Conservation (phyloP, 2,113 vertebrate species). For the Dasypus novemcinctus region DNA sequence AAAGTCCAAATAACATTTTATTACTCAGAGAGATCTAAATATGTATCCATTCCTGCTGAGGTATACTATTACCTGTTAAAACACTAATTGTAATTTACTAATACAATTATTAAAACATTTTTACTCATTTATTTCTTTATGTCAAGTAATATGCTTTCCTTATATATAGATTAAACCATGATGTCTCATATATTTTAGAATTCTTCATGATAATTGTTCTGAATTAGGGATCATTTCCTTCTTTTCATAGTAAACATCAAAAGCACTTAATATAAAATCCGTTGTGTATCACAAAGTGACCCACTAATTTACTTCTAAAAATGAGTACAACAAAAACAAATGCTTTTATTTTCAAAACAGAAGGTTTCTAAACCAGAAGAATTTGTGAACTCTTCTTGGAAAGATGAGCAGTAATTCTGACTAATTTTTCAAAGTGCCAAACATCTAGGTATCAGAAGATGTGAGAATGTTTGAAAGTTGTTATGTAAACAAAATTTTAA, state of each 20-base stretch:
- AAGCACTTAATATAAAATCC: conserved; percentile 13
- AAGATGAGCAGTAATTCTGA: background rate
- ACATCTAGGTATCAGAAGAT: background rate
- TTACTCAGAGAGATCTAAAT: conserved; percentile 17
- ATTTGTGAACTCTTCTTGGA: background rate
- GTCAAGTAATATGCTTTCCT: background rate
- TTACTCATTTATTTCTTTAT: conserved; percentile 9
- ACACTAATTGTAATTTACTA: background rate
- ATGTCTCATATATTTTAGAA: conserved; percentile 22
- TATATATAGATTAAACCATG: background rate
- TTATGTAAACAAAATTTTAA: background rate
- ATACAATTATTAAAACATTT: conserved; percentile 1
- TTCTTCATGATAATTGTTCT: background rate
- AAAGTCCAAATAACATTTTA: background rate
- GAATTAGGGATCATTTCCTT: background rate
- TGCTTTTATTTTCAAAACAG: background rate
- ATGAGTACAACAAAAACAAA: background rate
- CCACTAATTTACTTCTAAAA: background rate
- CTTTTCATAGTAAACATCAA: background rate
- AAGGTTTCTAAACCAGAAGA: background rate
- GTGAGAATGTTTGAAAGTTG: background rate
- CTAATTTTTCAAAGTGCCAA: background rate
- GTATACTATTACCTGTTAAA: background rate
- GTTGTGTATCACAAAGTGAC: background rate
- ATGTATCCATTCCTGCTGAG: background rate